A percentile compares a stretch with the other conserved stretches of the same genome.
These are phyloP conservation scores for Dyspetes luteomarginatus DNA, from an alignment of 2,888 invertebrate genomes.

Conservation along the genomic window DNA sequence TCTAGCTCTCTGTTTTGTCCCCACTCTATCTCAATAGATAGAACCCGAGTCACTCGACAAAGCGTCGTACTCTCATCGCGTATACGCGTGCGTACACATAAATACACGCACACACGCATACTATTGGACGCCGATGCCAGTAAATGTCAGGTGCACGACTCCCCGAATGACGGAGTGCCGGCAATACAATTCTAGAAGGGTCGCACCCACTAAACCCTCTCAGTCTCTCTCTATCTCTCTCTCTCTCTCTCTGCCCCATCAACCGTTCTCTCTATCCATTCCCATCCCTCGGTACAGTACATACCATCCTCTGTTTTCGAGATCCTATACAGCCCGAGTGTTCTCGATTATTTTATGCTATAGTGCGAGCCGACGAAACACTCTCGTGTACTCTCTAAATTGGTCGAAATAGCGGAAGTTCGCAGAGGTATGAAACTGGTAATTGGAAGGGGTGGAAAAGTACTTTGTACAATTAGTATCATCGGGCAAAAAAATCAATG, in stretches of 20 bases:
- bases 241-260: conserved; percentile 26
- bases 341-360: conserved; percentile 75
- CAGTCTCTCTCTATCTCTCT: not conserved
- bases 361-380: conserved; percentile 41
- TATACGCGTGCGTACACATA: conserved; percentile 18
- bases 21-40: conserved; percentile 64
- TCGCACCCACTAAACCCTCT: conserved; percentile 49
- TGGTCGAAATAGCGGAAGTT: conserved; percentile 9
- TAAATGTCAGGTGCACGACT: conserved; percentile 79
- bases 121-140: conserved; percentile 72
- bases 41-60: conserved; percentile 68
- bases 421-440: not conserved
- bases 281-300: no score
- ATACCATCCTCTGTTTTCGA: conserved; percentile 30
- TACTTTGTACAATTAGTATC: not conserved
- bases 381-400: conserved; percentile 7
- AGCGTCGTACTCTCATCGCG: conserved; percentile 57
- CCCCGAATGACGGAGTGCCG: conserved; percentile 77
- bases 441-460: not conserved
- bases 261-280: conserved; percentile 39
- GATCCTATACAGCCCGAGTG: conserved; percentile 75
- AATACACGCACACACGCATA: conserved; percentile 48
- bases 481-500: not conserved
- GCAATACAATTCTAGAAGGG: conserved; percentile 73
- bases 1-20: conserved; percentile 51